Base-by-base conservation (phyloP, 1,140 invertebrate genomes). In the Cydia splendana region DNA sequence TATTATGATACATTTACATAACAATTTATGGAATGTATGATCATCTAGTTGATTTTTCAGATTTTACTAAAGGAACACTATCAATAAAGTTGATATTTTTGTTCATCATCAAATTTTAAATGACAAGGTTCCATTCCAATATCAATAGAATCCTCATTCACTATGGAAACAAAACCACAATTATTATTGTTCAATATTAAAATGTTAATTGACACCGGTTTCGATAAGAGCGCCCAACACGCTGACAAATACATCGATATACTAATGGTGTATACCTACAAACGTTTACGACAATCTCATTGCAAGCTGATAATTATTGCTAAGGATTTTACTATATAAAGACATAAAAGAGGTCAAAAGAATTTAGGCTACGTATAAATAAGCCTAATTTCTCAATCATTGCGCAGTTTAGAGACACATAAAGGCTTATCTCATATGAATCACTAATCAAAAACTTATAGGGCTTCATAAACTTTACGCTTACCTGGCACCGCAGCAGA, bases 401-500 rank as follows among this genome's bases (percentile, higher is more conserved):
- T 71, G 67, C 67, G 67, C 34, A 75, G 45, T 57, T 57, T 75
- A 57, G 53, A 15, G 53, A 75, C 2, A 75, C 5, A 45, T 38
- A 38, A 71, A 71, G 4, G 76, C 79, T 82, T 81, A 84, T 82
- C 81, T 77, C 73, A 67, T 30, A 77, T 89, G 84, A 88, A 83
- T 87, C 84, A 87, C 80, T 82, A 18, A 53, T 74, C 74, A 13
- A 42, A 34, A 42, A 18, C 48, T 75, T 57, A 53, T 80, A 82
- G 67, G 75, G 78, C 76, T 81, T 82, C 65, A 53, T n/a, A 77
- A 69, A 80, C 78, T 38, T n/a, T 53, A 42, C 74, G 62, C 76
- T 78, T 86, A 91, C 90, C 88, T 85, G 82, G 85, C 42, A 85
- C 78, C 15, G 87, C 76, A 1, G 90, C 85, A 1, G 86, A 88